Evolutionary conservation across 2,888 invertebrate genomes (phyloP), one percentile per base, ranked within the genome.

Genomic region (Chelonus formosanus): DNA sequence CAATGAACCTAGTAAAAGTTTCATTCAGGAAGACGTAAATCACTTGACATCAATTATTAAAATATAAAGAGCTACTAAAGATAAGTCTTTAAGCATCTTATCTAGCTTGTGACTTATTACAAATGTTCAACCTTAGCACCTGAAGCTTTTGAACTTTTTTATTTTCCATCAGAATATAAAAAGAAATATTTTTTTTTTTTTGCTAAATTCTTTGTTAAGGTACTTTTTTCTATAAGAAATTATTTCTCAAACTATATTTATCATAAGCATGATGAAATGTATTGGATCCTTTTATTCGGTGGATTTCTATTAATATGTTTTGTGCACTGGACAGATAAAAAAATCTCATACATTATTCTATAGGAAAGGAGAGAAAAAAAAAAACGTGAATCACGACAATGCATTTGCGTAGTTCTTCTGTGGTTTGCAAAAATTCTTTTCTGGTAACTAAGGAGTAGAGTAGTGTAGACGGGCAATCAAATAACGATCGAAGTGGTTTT

Each of bases 401-500:
- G 54, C 44, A 57, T 52, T 52, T 52, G 43, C 62, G 53, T 47
- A n/a, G 44, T 43, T 47, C n/a, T 48, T 63, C 56, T 47, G 31
- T 48, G 47, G 48, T 50, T 63, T 56, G 56, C 10, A 50, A 57
- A 56, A 52, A 64, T 64, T 64, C 55, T 43, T 57, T 43, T 44
- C 31, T 32, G 57, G 57, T 57, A 57, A 57, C 57, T 40, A 57
- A 57, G 43, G 57, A 57, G 44, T 57, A 40, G 43, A 20, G 20
- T 43, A 40, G 31, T 20, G 57, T 10, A 43, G 43, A 43, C 57
- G 45, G 57, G 57, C 57, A 57, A 57, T 57, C 57, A 57, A 57
- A 57, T 57, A 57, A 57, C 57, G 57, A 57, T 57, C 57, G 57
- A 57, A 40, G 43, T 63, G 45, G 57, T 58, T 64, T 40, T 64